phyloP scores from a whole-genome alignment of 2,113 vertebrate species.

The Ardeotis arabs region DNA sequence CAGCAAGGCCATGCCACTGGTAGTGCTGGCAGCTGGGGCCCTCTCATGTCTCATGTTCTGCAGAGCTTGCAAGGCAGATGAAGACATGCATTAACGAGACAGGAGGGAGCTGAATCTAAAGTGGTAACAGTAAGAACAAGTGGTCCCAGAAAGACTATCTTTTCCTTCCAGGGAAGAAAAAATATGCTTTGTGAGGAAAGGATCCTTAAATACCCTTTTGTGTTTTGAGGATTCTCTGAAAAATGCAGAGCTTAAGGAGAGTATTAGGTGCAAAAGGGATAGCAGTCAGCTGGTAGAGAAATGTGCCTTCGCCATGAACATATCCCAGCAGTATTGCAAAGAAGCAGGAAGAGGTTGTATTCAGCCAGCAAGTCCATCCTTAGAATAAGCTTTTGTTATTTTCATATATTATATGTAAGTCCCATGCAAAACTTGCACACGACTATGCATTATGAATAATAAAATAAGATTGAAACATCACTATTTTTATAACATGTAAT shows the following conservation, averaged over 20 bases:
- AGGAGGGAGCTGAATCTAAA: neutral
- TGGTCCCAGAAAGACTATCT: neutral
- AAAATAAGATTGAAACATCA: neutral
- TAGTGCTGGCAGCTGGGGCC: neutral
- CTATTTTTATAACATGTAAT: neutral
- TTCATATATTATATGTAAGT: neutral
- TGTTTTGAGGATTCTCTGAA: neutral
- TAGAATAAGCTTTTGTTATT: neutral
- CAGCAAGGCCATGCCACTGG: neutral
- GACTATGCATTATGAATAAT: neutral
- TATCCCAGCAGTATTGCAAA: neutral
- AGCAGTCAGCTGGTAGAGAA: neutral
- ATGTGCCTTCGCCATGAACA: neutral
- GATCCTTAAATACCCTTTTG: neutral
- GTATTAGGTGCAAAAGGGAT: neutral
- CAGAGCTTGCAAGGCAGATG: neutral
- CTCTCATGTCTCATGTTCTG: accelerated
- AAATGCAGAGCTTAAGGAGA: neutral
- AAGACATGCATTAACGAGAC: neutral
- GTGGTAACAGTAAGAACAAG: neutral
- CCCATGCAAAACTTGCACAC: neutral
- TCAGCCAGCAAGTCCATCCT: neutral
- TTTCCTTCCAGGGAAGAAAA: neutral
- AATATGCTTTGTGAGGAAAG: neutral
- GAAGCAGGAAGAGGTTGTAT: neutral